These are phyloP conservation scores for Amphiprion percula DNA, from an alignment of 2,113 vertebrate genomes.

Conservation along the genomic window DNA sequence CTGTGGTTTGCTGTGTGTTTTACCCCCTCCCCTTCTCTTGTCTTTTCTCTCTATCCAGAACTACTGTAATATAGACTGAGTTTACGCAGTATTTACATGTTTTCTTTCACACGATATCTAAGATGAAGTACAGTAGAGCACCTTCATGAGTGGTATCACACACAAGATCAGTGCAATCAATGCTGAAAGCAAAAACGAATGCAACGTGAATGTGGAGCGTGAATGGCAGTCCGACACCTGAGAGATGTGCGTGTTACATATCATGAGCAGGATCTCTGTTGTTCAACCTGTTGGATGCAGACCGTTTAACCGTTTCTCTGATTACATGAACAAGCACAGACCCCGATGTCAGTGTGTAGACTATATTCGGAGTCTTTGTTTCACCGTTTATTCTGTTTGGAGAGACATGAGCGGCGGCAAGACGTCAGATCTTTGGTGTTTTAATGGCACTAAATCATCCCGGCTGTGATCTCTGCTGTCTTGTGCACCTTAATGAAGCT, in stretches of 20 bases:
- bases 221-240: constrained; percentile 50
- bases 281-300: constrained; percentile 43
- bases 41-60: constrained; percentile 84
- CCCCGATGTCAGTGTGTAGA: constrained; percentile 43
- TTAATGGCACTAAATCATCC: constrained; percentile 50
- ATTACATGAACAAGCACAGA: constrained; percentile 59
- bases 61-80: constrained; percentile 96
- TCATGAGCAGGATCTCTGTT: constrained; percentile 42
- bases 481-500: constrained; percentile 43
- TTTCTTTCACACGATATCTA: constrained; percentile 88
- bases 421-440: constrained; percentile 63
- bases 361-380: constrained; percentile 8
- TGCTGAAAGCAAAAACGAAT: constrained; percentile 76
- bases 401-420: constrained; percentile 27
- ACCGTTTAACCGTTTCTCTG: constrained; percentile 43
- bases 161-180: constrained; percentile 81
- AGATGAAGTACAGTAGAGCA: constrained; percentile 78
- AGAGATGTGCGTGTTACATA: constrained; percentile 36
- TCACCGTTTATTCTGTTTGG: constrained; percentile 23
- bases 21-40: constrained; percentile 25
- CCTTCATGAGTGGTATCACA: constrained; percentile 88
- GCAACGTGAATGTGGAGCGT: constrained; percentile 70
- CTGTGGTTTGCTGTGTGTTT: constrained; percentile 74
- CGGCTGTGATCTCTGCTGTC: constrained; percentile 58
- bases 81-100: constrained; percentile 93